Evolutionary conservation across 1,140 invertebrate species (phyloP).

Genomic region (Wasmannia auropunctata): DNA sequence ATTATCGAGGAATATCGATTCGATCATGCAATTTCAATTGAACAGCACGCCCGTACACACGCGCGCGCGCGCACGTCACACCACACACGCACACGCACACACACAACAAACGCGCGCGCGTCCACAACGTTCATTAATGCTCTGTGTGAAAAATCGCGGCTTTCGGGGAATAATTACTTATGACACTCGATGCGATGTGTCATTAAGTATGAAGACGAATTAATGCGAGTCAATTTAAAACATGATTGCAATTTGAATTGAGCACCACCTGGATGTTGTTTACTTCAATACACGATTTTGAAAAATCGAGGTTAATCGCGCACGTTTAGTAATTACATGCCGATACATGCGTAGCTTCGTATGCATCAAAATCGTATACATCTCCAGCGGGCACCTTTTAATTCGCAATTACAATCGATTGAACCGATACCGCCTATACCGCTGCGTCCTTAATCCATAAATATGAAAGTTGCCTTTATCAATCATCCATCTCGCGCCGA

Average conservation of each 20-base stretch:
- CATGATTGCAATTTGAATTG: slow-evolving; percentile 9
- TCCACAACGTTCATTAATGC: slow-evolving; percentile 14
- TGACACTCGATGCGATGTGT: neutral
- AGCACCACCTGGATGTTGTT: slow-evolving; percentile 18
- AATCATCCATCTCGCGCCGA: neutral
- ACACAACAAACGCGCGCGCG: too few relatives aligned
- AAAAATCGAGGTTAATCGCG: slow-evolving; percentile 66
- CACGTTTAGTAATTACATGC: slow-evolving; percentile 52
- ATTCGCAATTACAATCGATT: slow-evolving; percentile 34
- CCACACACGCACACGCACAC: neutral
- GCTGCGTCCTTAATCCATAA: neutral
- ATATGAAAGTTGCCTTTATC: slow-evolving; percentile 22
- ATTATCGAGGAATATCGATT: slow-evolving; percentile 5
- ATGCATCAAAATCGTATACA: slow-evolving; percentile 11
- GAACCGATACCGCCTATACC: neutral
- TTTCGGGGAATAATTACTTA: slow-evolving; percentile 41
- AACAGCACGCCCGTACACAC: neutral
- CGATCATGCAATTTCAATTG: slow-evolving; percentile 6
- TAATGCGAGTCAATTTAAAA: slow-evolving; percentile 39
- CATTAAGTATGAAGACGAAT: neutral
- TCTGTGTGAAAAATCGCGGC: slow-evolving; percentile 35
- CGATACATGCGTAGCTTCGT: neutral
- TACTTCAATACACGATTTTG: slow-evolving; percentile 30
- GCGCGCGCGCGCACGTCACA: too few relatives aligned
- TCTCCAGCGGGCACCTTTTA: neutral